These are phyloP conservation scores for Magallana gigas DNA, from an alignment of 1,140 invertebrate species.

Conservation along the genomic window DNA sequence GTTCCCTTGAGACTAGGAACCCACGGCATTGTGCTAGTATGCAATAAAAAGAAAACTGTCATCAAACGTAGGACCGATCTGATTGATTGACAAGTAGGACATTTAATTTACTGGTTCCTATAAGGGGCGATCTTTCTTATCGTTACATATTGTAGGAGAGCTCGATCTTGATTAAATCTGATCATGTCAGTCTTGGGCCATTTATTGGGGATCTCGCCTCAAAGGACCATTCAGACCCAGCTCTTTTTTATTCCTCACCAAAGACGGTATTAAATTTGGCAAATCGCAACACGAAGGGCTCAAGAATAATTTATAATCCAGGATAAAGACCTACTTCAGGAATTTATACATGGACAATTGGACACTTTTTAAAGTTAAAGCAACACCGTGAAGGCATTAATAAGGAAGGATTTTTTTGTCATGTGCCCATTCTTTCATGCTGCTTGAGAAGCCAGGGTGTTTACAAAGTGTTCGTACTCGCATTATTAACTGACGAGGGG, in stretches of 20 bases:
- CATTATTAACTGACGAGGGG: not conserved
- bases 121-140: not conserved
- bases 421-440: not conserved
- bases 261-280: not conserved
- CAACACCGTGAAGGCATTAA: not conserved
- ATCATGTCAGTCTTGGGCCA: not conserved
- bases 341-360: slow-evolving; percentile 22
- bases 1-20: too few species aligned
- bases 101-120: slow-evolving; percentile 19
- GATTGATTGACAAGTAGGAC: slow-evolving; percentile 19
- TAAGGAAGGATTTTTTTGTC: not conserved
- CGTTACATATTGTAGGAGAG: not conserved
- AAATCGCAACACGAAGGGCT: slow-evolving; percentile 9
- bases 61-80: not conserved
- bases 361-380: slow-evolving; percentile 7
- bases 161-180: slow-evolving; percentile 12
- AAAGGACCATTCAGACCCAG: not conserved
- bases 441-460: not conserved
- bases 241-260: slow-evolving; percentile 19
- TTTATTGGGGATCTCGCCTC: not conserved
- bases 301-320: slow-evolving; percentile 15
- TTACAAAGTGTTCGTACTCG: not conserved
- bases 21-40: too few species aligned
- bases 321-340: not conserved
- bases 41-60: not conserved